Conservation (phyloP, 2,113 vertebrate genomes). For the Coracopsis vasa region DNA sequence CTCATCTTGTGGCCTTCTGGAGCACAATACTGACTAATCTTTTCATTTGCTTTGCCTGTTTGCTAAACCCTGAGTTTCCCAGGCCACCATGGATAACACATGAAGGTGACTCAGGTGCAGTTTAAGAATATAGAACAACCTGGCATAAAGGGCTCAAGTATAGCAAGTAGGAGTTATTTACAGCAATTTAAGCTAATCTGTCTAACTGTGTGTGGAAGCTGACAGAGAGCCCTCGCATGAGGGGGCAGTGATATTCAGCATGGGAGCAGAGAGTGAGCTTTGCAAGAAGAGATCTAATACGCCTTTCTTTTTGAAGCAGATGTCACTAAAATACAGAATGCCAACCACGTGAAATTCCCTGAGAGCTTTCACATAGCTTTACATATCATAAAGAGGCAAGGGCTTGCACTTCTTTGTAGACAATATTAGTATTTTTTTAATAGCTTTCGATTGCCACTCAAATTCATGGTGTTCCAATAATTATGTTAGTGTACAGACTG, state of each 20-base stretch:
- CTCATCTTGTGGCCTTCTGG: slow-evolving; percentile 13
- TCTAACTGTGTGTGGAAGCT: background rate
- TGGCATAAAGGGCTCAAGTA: slow-evolving; percentile 31
- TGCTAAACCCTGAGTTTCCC: slow-evolving; percentile 1
- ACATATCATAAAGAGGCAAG: background rate
- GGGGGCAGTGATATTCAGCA: background rate
- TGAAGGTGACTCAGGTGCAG: slow-evolving; percentile 52
- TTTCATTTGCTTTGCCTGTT: slow-evolving; percentile 48
- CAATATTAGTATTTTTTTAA: background rate
- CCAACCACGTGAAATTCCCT: background rate
- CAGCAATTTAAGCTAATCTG: slow-evolving; percentile 36
- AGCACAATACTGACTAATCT: slow-evolving; percentile 19
- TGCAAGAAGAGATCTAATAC: background rate
- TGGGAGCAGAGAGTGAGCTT: background rate
- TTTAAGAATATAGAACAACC: slow-evolving; percentile 25
- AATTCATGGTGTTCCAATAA: background rate
- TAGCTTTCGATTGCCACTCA: background rate
- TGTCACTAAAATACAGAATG: background rate
- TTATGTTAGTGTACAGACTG: background rate
- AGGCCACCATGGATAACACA: background rate
- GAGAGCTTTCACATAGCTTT: background rate
- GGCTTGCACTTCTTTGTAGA: background rate
- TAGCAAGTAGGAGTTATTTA: slow-evolving; percentile 36
- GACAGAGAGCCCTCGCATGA: background rate
- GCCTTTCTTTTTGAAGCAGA: background rate